These are phyloP conservation scores for Pseudolaguvia tuberculata DNA, from an alignment of 2,113 vertebrate genomes.

Conservation along the genomic window DNA sequence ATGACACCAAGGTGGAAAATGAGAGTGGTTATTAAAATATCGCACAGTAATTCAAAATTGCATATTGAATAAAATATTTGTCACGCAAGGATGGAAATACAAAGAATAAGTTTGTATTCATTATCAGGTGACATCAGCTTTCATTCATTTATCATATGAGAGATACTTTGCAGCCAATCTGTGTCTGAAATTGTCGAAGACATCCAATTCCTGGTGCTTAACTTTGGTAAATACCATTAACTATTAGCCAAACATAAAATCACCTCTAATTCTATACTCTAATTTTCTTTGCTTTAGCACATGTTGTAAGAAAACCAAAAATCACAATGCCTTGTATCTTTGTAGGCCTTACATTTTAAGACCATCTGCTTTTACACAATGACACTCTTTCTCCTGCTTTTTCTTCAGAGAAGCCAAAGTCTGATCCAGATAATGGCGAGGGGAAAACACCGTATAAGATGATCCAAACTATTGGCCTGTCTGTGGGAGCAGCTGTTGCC, in stretches of 20 bases:
- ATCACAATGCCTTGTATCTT: background rate
- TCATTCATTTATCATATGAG: background rate
- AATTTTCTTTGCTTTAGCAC: background rate
- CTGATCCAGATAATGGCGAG: conserved; percentile 42
- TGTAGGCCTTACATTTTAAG: background rate
- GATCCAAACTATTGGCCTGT: conserved; percentile 97
- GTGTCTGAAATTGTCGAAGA: background rate
- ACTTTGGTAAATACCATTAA: background rate
- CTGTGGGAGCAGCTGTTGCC: conserved; percentile 90
- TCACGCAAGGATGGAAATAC: background rate
- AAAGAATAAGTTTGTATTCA: background rate
- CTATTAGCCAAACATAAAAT: background rate
- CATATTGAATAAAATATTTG: background rate
- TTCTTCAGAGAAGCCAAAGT: conserved; percentile 78
- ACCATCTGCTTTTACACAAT: background rate
- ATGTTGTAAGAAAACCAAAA: background rate
- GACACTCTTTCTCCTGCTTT: conserved; percentile 19
- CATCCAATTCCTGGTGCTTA: background rate
- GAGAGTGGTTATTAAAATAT: background rate
- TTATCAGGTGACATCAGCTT: conserved; percentile 6
- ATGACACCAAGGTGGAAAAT: background rate
- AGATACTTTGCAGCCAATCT: background rate
- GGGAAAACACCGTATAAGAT: conserved; percentile 92
- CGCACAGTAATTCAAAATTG: background rate
- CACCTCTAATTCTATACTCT: background rate